These are phyloP conservation scores for Papilio glaucus DNA, from an alignment of 1,140 invertebrate genomes.

Conservation along the genomic window DNA sequence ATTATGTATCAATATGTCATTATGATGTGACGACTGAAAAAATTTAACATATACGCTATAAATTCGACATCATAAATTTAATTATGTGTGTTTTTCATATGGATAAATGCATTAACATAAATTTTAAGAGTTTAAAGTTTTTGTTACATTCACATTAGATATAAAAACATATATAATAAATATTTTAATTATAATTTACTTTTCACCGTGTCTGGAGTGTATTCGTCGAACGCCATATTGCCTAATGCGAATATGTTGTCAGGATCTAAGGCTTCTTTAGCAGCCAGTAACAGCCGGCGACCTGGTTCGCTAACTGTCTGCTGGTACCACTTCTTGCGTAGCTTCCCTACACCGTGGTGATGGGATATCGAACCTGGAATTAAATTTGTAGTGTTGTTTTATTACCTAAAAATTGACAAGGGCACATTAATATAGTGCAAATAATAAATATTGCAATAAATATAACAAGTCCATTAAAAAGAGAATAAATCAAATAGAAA, in stretches of 20 bases:
- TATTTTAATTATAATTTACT: constrained; percentile 65
- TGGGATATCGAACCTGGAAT: constrained; percentile 96
- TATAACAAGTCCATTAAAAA: too few species aligned
- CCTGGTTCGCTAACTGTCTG: constrained; percentile 90
- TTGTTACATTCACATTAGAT: background rate
- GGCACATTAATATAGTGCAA: too few species aligned
- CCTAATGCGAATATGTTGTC: constrained; percentile 96
- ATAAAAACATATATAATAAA: background rate
- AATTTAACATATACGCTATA: too few species aligned
- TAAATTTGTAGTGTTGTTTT: too few species aligned
- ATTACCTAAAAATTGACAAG: too few species aligned
- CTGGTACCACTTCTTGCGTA: constrained; percentile 93
- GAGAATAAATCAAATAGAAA: too few species aligned
- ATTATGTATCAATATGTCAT: too few species aligned
- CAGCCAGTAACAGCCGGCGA: constrained; percentile 88
- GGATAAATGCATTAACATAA: background rate
- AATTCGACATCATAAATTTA: too few species aligned
- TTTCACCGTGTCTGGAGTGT: constrained; percentile 42
- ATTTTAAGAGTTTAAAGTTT: background rate
- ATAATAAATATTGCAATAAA: too few species aligned
- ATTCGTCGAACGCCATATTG: constrained; percentile 86
- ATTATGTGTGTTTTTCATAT: too few species aligned
- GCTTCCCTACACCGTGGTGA: constrained; percentile 98
- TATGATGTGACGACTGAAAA: too few species aligned
- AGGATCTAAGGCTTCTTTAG: constrained; percentile 95